A percentile compares a stretch with the other conserved stretches of the same genome.
phyloP scores from a whole-genome alignment of 2,797 vertebrate genomes.

The Mormyrus proboscirostris region DNA sequence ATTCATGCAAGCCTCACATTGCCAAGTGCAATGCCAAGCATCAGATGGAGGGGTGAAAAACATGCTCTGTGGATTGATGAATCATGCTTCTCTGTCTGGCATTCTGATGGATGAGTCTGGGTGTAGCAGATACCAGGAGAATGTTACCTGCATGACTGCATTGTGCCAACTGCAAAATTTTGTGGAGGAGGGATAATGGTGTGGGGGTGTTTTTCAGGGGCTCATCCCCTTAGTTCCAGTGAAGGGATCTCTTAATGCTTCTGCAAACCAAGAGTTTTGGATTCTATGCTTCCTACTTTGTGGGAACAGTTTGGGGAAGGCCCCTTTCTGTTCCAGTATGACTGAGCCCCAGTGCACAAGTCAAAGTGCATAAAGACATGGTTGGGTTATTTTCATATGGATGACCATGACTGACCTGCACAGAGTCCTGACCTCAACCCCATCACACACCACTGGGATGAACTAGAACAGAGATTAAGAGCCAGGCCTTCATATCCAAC shows the following conservation, averaged over 20 bases:
- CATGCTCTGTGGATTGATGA: background rate
- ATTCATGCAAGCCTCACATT: background rate
- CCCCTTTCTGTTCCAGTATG: background rate
- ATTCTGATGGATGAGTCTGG: background rate
- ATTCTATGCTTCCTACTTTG: background rate
- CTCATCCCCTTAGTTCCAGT: background rate
- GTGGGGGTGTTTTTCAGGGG: background rate
- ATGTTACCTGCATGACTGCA: background rate
- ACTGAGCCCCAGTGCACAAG: background rate
- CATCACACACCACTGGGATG: background rate
- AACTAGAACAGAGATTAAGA: background rate
- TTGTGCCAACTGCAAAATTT: no score
- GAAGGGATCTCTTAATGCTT: background rate
- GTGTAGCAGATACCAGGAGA: background rate
- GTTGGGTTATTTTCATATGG: background rate
- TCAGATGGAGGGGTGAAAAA: background rate
- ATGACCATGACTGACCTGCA: background rate
- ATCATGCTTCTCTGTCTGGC: background rate
- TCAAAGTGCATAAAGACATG: background rate
- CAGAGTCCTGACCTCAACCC: background rate
- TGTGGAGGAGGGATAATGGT: background rate
- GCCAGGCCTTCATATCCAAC: no score
- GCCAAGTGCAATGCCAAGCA: background rate
- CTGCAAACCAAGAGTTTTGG: background rate
- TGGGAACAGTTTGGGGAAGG: background rate